Percentiles rank a stretch among this genome's conserved stretches.
phyloP scores from a whole-genome alignment of 2,113 vertebrate species.

The Shinisaurus crocodilurus region DNA sequence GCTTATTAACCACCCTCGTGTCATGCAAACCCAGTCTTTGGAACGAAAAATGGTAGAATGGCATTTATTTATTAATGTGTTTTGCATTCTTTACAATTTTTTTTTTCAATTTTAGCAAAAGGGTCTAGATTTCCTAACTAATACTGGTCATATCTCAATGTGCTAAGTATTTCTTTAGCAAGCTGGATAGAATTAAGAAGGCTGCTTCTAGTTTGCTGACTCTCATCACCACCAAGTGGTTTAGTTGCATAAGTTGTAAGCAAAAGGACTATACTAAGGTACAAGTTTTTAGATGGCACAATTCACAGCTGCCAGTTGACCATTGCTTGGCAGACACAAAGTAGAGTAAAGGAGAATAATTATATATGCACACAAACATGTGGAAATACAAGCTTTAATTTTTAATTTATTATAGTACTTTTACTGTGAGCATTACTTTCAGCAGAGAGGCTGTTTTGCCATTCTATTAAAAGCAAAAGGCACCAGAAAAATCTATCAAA shows the following conservation, averaged over 20 bases:
- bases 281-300: not conserved
- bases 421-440: not conserved
- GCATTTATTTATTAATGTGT: not conserved
- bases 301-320: not conserved
- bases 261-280: not conserved
- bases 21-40: not conserved
- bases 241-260: not conserved
- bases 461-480: not conserved
- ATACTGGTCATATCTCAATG: not conserved
- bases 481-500: not conserved
- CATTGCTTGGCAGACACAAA: not conserved
- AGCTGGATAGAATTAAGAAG: not conserved
- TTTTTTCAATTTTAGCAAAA: not conserved
- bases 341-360: not conserved
- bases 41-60: not conserved
- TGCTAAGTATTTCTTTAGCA: not conserved
- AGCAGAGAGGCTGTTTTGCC: not conserved
- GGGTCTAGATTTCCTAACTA: not conserved
- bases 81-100: not conserved
- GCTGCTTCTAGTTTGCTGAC: not conserved
- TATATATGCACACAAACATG: not conserved
- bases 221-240: constrained; percentile 64
- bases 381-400: not conserved
- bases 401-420: not conserved
- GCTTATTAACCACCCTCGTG: no score